These are phyloP conservation scores for Eumerus sabulonum DNA, from an alignment of 2,888 invertebrate species.

Conservation along the genomic window DNA sequence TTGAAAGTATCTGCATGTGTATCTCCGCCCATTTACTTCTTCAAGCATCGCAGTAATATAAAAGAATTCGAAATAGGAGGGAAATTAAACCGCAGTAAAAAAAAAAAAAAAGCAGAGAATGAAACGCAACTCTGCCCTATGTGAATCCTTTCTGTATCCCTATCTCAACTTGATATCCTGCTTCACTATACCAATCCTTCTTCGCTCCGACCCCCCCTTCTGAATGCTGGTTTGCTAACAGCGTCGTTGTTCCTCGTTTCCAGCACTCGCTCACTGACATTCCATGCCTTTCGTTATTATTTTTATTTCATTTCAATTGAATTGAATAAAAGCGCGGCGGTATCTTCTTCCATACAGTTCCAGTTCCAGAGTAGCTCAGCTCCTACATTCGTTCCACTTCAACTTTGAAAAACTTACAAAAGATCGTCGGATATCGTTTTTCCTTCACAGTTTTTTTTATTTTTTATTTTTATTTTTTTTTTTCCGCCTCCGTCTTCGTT, in stretches of 20 bases:
- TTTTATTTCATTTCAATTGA: slow-evolving; percentile 66
- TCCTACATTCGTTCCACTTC: slow-evolving; percentile 37
- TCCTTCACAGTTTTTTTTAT: slow-evolving; percentile 20
- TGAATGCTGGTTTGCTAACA: too few species aligned
- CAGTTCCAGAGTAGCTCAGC: neutral
- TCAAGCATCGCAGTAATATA: slow-evolving; percentile 22
- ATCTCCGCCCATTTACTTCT: slow-evolving; percentile 63
- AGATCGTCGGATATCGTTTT: slow-evolving; percentile 61
- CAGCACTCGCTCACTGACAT: slow-evolving; percentile 14
- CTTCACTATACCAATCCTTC: slow-evolving; percentile 40
- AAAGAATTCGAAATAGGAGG: slow-evolving; percentile 3
- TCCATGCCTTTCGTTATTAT: slow-evolving; percentile 59
- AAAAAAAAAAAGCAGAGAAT: too few species aligned
- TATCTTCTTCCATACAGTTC: slow-evolving; percentile 58
- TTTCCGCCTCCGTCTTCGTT: slow-evolving; percentile 11
- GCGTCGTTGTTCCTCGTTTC: too few species aligned
- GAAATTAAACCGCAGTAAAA: slow-evolving; percentile 4
- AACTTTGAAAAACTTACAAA: slow-evolving; percentile 59
- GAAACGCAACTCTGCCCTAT: slow-evolving; percentile 21
- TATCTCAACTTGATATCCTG: slow-evolving; percentile 39
- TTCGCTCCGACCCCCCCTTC: slow-evolving; percentile 20
- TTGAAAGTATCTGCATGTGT: slow-evolving; percentile 37
- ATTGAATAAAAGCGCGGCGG: slow-evolving; percentile 54
- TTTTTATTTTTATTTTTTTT: too few species aligned
- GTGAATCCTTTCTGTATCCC: slow-evolving; percentile 62